phyloP scores from a whole-genome alignment of 1,140 invertebrate genomes.

The Rhynchophorus ferrugineus region DNA sequence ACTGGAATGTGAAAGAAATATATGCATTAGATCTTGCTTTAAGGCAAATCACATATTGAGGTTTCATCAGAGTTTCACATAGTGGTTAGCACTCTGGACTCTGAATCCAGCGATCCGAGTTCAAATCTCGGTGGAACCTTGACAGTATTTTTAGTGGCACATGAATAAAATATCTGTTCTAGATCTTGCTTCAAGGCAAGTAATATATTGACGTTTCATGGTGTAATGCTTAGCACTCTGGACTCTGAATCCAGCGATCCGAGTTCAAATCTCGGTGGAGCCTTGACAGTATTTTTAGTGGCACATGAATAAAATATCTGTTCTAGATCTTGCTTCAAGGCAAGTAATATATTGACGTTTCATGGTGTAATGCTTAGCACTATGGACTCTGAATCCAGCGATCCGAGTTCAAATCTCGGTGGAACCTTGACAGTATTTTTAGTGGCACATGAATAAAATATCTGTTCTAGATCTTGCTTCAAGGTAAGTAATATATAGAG shows the following conservation, averaged over 20 bases:
- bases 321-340: neutral
- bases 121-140: conserved; percentile 38
- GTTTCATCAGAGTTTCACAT: no score
- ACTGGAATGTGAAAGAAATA: no score
- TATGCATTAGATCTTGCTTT: no score
- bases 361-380: conserved; percentile 37
- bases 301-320: no score
- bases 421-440: conserved; percentile 22
- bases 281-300: no score
- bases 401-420: conserved; percentile 37
- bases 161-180: no score
- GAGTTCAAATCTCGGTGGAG: conserved; percentile 36
- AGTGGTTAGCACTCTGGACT: conserved; percentile 38
- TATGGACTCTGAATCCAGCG: conserved; percentile 36
- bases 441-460: no score
- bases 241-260: conserved; percentile 37
- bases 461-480: neutral
- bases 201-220: conserved; percentile 21
- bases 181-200: neutral
- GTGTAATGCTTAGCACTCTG: conserved; percentile 37
- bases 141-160: no score
- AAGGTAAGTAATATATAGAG: neutral
- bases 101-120: conserved; percentile 38
- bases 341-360: conserved; percentile 5
- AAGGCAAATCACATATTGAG: no score